Evolutionary conservation across 2,888 invertebrate genomes (phyloP).

Genomic region (Eilema sororculum): DNA sequence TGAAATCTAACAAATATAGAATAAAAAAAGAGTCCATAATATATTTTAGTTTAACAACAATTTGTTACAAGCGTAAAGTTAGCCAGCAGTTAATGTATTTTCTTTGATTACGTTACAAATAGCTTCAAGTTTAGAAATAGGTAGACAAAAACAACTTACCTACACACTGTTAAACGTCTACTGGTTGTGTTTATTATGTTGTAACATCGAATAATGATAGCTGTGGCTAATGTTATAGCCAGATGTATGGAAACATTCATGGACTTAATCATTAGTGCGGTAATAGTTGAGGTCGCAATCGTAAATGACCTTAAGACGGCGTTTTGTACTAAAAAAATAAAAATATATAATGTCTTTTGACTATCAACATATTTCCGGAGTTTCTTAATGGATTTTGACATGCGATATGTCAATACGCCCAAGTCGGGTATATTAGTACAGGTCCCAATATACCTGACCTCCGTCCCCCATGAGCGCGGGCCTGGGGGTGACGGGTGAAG

Average conservation of each 20-base stretch:
- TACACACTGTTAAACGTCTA: not conserved
- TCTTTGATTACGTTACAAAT: not conserved
- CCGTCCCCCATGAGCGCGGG: too few species aligned
- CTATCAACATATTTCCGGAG: not conserved
- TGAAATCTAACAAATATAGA: too few species aligned
- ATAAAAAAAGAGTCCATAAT: not conserved
- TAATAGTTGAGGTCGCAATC: constrained; percentile 23
- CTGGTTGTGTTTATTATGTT: not conserved
- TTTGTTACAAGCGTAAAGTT: not conserved
- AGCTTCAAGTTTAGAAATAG: not conserved
- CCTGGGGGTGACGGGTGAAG: too few species aligned
- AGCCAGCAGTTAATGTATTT: not conserved
- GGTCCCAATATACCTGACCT: not conserved
- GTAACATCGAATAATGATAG: constrained; percentile 16
- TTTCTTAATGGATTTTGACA: not conserved
- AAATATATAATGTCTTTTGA: not conserved
- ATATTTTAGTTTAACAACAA: not conserved
- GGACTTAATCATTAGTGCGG: constrained; percentile 29
- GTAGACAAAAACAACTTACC: not conserved
- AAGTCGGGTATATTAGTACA: not conserved
- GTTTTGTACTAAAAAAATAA: constrained; percentile 9
- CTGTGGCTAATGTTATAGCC: constrained; percentile 24
- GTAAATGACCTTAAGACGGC: constrained; percentile 18
- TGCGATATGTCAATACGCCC: too few species aligned
- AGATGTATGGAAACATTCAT: constrained; percentile 28